These are phyloP conservation scores for Eupithecia subfuscata DNA, from an alignment of 2,888 invertebrate species.

Conservation along the genomic window DNA sequence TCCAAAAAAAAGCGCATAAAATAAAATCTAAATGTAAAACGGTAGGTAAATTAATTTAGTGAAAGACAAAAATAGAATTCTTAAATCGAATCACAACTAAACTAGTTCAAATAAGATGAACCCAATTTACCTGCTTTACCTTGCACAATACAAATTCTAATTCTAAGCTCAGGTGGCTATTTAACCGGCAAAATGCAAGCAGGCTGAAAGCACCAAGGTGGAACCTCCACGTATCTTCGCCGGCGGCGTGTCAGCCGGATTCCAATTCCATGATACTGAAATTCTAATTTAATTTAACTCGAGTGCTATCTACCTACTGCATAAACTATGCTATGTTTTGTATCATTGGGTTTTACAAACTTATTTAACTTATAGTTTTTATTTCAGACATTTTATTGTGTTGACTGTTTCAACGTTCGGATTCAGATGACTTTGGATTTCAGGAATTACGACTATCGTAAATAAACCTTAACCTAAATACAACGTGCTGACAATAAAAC, in stretches of 20 bases:
- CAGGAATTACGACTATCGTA: background rate
- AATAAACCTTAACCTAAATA: background rate
- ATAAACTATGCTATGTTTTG: constrained; percentile 1
- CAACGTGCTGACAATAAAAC: background rate
- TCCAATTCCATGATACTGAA: constrained; percentile 49
- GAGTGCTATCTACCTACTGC: constrained; percentile 28
- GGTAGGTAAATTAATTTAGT: no score
- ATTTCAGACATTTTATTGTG: background rate
- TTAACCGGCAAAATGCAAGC: constrained; percentile 6
- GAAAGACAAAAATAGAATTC: background rate
- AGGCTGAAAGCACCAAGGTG: constrained; percentile 19
- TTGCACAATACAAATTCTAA: constrained; percentile 8
- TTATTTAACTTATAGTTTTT: background rate
- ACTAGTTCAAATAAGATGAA: background rate
- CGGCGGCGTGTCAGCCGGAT: constrained; percentile 46
- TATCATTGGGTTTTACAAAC: background rate
- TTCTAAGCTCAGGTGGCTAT: constrained; percentile 11
- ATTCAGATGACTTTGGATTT: background rate
- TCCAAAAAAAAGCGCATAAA: background rate
- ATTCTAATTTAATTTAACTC: constrained; percentile 61
- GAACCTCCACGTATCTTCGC: constrained; percentile 31
- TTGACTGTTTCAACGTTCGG: background rate
- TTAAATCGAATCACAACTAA: background rate
- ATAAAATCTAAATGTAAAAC: background rate
- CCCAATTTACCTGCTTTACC: background rate